Base-by-base conservation (phyloP, 2,888 invertebrate species). In the Melitaea athalia region DNA sequence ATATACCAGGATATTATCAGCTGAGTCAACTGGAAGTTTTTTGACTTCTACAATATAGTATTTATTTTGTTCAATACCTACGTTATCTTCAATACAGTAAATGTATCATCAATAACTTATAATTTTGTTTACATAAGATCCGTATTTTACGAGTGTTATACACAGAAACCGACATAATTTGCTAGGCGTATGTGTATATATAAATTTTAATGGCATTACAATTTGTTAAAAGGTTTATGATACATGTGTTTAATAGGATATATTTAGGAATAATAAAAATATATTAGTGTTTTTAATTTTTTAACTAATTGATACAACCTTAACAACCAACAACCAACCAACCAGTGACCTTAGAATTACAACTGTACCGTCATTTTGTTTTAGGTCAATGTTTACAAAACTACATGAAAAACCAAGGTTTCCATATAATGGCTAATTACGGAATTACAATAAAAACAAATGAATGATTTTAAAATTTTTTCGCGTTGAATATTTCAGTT, bases 381-480 rank as follows among this genome's bases (percentile, higher is more conserved):
- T 70, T 64, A 68, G 67, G 70, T 68, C 70, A 68, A 24, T n/a
- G 60, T 8, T 55, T 6, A 38, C 53, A 50, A 70, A 67, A 67
- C 43, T 55, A 68, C 31, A 68, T 59, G 64, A 68, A 62, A 67
- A 55, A 47, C 62, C 70, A 68, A 70, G 70, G 68, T 68, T 68
- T 55, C 70, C 33, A 62, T 57, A 68, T 24, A 57, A 33, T 59
- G 33, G 24, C 55, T 64, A 68, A 63, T 67, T 53, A 63, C 62
- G 5, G 59, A 45, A 43, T 5, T n/a, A 63, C 45, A 53, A 53
- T 60, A 67, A 70, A 69, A 67, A 70, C 69, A 70, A 67, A 63
- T 55, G 8, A 53, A 8, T 53, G 59, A 66, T 66, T 66, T 62
- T 53, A 31, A 42, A 53, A 62, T 47, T 55, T 47, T 49, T 62